Conservation (phyloP, 2,888 invertebrate genomes). For the Callimorpha dominula region DNA sequence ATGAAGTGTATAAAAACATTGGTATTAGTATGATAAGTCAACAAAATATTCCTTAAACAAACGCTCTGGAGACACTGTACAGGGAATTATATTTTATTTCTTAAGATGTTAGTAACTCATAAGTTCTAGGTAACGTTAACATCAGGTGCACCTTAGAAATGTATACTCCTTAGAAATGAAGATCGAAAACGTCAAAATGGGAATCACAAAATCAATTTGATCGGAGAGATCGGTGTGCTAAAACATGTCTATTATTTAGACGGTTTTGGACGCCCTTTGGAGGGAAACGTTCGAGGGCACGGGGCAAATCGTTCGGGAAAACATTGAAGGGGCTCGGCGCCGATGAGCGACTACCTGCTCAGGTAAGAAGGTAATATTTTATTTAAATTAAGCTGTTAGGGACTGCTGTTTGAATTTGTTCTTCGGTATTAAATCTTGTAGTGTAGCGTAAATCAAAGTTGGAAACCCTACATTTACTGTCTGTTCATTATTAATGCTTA, state of each 20-base stretch:
- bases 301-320: constrained; percentile 71
- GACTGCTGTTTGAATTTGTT: constrained; percentile 66
- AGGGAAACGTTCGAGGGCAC: constrained; percentile 61
- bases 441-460: constrained; percentile 49
- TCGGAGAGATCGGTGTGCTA: constrained; percentile 70
- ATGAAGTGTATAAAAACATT: neutral
- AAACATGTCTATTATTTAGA: constrained; percentile 81
- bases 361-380: constrained; percentile 74
- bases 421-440: constrained; percentile 59
- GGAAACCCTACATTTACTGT: constrained; percentile 38
- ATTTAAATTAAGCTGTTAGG: constrained; percentile 72
- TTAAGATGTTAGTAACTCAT: too few relatives aligned
- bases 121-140: neutral
- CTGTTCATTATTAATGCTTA: constrained; percentile 37
- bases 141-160: neutral
- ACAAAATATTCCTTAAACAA: neutral
- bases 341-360: constrained; percentile 66
- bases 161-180: neutral
- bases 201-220: constrained; percentile 78
- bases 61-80: too few relatives aligned
- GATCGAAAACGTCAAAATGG: constrained; percentile 73
- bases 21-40: neutral
- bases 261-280: constrained; percentile 60
- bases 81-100: too few relatives aligned
- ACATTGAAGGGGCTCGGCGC: constrained; percentile 70